These are phyloP conservation scores for Fistularia commersonii DNA, from an alignment of 2,797 vertebrate species.

Conservation along the genomic window DNA sequence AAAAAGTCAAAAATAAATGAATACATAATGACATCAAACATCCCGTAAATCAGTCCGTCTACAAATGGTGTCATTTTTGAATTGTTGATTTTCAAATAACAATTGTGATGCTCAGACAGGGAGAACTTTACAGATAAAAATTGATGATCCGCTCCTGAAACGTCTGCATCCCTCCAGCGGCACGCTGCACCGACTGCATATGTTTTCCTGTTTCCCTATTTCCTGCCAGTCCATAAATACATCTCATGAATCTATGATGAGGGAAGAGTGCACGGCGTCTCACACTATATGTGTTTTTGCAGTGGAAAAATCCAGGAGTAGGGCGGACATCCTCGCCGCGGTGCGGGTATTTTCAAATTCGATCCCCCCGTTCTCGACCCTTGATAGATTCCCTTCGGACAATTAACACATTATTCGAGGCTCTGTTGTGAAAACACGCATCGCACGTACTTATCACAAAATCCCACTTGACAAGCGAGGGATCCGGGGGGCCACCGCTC, in stretches of 20 bases:
- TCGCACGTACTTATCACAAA: constrained; percentile 34
- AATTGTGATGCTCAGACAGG: too few relatives aligned
- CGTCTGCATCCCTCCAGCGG: constrained; percentile 20
- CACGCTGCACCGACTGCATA: constrained; percentile 28
- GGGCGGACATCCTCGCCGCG: not conserved
- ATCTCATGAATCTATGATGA: constrained; percentile 59
- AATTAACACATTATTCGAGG: constrained; percentile 32
- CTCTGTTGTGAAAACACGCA: constrained; percentile 42
- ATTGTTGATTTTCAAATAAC: too few relatives aligned
- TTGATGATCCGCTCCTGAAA: constrained; percentile 19
- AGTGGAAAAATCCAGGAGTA: constrained; percentile 8
- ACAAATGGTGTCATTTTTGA: too few relatives aligned
- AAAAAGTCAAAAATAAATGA: too few relatives aligned
- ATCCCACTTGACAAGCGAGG: constrained; percentile 52
- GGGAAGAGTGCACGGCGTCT: constrained; percentile 19
- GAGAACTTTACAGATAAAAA: too few relatives aligned
- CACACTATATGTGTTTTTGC: constrained; percentile 18
- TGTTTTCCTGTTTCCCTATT: constrained; percentile 37
- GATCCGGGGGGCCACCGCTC: constrained; percentile 38
- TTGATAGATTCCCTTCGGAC: not conserved
- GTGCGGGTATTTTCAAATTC: not conserved
- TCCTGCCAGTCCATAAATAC: constrained; percentile 56
- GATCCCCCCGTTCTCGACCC: too few relatives aligned
- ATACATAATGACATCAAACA: too few relatives aligned
- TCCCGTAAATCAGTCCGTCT: too few relatives aligned